Evolutionary conservation across 2,797 vertebrate genomes (phyloP), one percentile per base, ranked within the genome.

Genomic region (Gymnopithys bicolor): DNA sequence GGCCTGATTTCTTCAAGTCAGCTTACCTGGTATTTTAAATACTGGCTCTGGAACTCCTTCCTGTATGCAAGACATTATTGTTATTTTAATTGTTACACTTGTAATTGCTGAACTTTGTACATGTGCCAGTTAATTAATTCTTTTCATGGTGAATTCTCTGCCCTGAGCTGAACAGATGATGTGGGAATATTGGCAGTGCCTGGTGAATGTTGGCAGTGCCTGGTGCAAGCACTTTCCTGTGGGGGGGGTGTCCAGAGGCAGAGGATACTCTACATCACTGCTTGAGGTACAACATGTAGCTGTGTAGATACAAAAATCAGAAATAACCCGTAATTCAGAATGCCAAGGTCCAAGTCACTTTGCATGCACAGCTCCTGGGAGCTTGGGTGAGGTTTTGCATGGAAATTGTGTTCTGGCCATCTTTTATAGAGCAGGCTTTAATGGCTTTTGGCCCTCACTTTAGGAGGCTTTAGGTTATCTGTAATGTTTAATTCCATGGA

Each of bases 401-500:
- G 49, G 49, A 39, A 77, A 89, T 74, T 23, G 1, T 80, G 37
- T 83, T 74, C 21, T 79, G 69, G 46, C 14, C 23, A 3, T 30
- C 5, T 62, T 64, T 45, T 25, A 0, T 32, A 33, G 45, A 74
- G 41, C 19, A 52, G 49, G 14, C 23, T 78, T 58, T 88, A 76
- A 55, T 59, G 55, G 62, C 35, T 82, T 94, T 84, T 41, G 66
- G 59, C 69, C 76, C 48, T 55, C 27, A 19, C 43, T 56, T 59
- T 71, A 63, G 43, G 51, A 93, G 46, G 48, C 49, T 58, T 53
- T 58, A 63, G 55, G 67, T 90, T 78, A 69, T 70, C 76, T 2
- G 4, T 70, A 11, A 35, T 35, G 79, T 90, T 94, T 90, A 88
- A 89, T 95, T 39, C 12, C 51, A n/a, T 4, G 53, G 73, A 35